A percentile compares a stretch with the other conserved stretches of the same genome.
Conservation (phyloP, 2,888 invertebrate species). For the Zaprionus bogoriensis region DNA sequence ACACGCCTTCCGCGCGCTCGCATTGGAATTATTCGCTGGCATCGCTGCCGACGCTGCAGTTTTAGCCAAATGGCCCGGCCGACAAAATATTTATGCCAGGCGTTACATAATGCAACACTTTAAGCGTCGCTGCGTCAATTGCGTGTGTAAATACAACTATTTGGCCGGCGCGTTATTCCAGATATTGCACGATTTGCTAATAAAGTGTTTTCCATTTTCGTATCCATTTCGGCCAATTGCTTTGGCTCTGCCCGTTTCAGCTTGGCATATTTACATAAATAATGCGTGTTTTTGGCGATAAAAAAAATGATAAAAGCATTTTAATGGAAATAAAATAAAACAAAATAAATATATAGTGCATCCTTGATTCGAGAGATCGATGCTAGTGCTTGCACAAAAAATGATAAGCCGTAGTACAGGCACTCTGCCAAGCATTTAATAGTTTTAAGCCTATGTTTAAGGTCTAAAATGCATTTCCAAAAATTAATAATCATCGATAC, state of each 20-base stretch:
- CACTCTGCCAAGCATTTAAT: no score
- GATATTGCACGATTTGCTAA: background rate
- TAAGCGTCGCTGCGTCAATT: background rate
- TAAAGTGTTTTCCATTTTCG: background rate
- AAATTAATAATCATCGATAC: no score
- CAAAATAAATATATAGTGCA: no score
- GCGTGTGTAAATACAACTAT: background rate
- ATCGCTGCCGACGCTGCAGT: background rate
- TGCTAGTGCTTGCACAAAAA: no score
- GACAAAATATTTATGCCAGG: slow-evolving; percentile 25
- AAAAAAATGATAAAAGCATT: background rate
- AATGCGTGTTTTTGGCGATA: background rate
- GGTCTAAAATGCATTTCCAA: no score
- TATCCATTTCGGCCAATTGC: background rate
- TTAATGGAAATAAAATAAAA: background rate
- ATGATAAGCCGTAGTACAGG: no score
- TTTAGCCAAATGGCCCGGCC: background rate
- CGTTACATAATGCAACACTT: slow-evolving; percentile 12
- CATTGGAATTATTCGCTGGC: background rate
- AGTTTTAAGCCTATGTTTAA: no score
- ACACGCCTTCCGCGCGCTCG: background rate
- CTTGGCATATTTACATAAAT: background rate
- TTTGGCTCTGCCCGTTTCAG: background rate
- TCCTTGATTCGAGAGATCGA: no score
- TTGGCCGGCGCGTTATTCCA: background rate